phyloP scores from a whole-genome alignment of 2,888 invertebrate genomes.

The Abrostola triplasia region DNA sequence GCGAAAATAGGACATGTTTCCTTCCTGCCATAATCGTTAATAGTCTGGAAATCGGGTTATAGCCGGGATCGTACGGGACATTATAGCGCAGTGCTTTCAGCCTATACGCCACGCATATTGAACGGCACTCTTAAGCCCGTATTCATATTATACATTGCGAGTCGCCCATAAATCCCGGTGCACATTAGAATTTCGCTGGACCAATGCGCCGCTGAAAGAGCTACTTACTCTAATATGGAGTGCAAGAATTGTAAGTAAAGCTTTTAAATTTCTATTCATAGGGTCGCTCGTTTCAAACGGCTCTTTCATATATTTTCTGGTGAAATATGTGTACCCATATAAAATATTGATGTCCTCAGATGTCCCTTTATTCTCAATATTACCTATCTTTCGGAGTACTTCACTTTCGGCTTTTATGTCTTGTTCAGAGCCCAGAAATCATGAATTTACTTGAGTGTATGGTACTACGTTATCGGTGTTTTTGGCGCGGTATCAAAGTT shows the following conservation, averaged over 20 bases:
- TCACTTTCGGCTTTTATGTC: conserved; percentile 28
- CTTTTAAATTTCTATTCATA: conserved; percentile 65
- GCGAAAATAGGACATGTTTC: conserved; percentile 45
- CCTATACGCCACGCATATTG: conserved; percentile 55
- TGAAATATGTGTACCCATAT: conserved; percentile 30
- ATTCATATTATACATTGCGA: conserved; percentile 64
- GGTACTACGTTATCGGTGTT: conserved; percentile 26
- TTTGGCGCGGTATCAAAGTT: conserved; percentile 41
- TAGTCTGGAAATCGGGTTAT: conserved; percentile 60
- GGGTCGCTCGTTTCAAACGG: conserved; percentile 42
- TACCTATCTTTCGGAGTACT: conserved; percentile 15
- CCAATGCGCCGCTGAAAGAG: conserved; percentile 60
- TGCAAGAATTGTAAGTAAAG: conserved; percentile 60
- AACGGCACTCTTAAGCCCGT: conserved; percentile 59
- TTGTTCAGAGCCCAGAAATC: conserved; percentile 42
- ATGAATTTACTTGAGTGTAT: conserved; percentile 34
- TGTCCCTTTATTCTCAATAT: conserved; percentile 15
- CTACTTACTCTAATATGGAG: conserved; percentile 62
- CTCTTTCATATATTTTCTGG: conserved; percentile 15
- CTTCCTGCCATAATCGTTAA: conserved; percentile 57
- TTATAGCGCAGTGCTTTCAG: conserved; percentile 55
- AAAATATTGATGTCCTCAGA: conserved; percentile 28
- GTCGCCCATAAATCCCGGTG: conserved; percentile 66
- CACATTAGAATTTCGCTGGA: conserved; percentile 68
- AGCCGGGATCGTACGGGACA: conserved; percentile 49